Evolutionary conservation across 2,113 vertebrate genomes (phyloP).

Genomic region (Chamaea fasciata): DNA sequence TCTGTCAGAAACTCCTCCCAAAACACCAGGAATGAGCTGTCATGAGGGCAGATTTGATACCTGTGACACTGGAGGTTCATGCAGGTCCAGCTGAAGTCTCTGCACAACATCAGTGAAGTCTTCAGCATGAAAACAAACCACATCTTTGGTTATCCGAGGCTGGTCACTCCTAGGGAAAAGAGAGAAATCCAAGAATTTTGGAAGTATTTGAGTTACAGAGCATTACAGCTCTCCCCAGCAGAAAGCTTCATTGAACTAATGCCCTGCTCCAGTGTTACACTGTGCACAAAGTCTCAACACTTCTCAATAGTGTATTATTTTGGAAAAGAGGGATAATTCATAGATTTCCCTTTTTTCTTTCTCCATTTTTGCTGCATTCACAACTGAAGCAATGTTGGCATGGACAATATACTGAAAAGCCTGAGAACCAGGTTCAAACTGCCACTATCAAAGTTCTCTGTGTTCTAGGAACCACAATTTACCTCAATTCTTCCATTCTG

Average conservation of each 20-base stretch:
- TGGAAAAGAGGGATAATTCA: not conserved
- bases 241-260: not conserved
- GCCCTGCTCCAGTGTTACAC: not conserved
- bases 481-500: not conserved
- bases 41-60: conserved; percentile 59
- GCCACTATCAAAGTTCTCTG: not conserved
- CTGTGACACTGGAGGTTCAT: conserved; percentile 97
- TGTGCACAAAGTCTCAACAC: not conserved
- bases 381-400: not conserved
- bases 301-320: not conserved
- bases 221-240: not conserved
- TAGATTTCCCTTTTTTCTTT: not conserved
- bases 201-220: not conserved
- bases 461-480: not conserved
- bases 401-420: not conserved
- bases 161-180: conserved; percentile 80
- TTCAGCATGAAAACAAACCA: conserved; percentile 95
- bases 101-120: conserved; percentile 97
- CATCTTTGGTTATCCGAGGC: conserved; percentile 97
- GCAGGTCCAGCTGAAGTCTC: conserved; percentile 92
- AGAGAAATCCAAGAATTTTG: not conserved
- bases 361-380: not conserved
- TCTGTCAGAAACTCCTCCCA: not conserved
- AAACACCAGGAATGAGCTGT: not conserved
- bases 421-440: not conserved